Evolutionary conservation across 2,888 invertebrate genomes (phyloP), one percentile per base, ranked within the genome.

Genomic region (Eilema griseolum): DNA sequence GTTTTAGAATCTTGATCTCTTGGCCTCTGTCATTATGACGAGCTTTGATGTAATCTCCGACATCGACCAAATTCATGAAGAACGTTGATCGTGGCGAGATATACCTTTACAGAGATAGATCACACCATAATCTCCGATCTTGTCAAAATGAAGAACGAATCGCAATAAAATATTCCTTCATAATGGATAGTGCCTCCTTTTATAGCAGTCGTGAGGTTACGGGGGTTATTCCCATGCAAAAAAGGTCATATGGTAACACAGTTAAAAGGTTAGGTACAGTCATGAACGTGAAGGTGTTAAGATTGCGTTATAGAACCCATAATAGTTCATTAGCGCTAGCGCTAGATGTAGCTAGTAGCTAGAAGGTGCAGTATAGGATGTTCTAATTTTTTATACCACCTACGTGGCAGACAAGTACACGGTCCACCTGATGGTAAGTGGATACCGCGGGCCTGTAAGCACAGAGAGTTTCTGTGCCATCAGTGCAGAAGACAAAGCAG

Each of bases 21-120:
- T 52, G 52, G 52, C n/a, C 52, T 52, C 52, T 52, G 52, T 52
- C 52, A 52, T 10, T 52, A n/a, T n/a, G 52, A n/a, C n/a, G n/a
- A 52, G n/a, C n/a, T 52, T 52, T 52, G 52, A 52, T 52, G 2
- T 52, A 52, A 52, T 52, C 52, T 52, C 20, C 8, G n/a, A 52
- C 20, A 16, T 46, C 20, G 20, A 46, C 5, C 46, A 46, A 20
- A 46, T 7, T 46, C 5, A n/a, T n/a, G n/a, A n/a, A 52, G 52
- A 52, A n/a, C n/a, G 10, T 0, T 7, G 52, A 52, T 52, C 52
- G n/a, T 52, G 52, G 0, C 52, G n/a, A 52, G 52, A 52, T 52
- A 52, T 52, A 0, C 52, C 10, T n/a, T 20, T 52, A 52, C 10
- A 10, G n/a, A 52, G 52, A 52, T 52, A 20, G 52, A 52, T 52